Conservation (phyloP, 2,888 invertebrate genomes). For the Macrosoma leucophasiata region DNA sequence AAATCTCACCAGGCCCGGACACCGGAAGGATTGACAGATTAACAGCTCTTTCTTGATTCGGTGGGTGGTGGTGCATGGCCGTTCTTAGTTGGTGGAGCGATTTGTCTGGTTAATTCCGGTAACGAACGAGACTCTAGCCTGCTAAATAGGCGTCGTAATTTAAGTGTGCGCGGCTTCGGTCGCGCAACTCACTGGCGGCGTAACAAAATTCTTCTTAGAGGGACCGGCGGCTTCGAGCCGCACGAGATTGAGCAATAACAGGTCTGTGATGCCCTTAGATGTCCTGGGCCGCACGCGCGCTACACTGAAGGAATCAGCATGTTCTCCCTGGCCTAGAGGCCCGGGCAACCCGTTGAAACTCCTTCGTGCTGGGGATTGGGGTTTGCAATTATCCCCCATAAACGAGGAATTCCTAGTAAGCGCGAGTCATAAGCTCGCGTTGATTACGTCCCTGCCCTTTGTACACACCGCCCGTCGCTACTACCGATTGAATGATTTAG, state of each 20-base stretch:
- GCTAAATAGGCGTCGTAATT: slow-evolving; percentile 64
- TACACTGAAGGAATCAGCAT: slow-evolving; percentile 79
- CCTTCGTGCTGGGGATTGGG: slow-evolving; percentile 81
- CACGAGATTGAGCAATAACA: slow-evolving; percentile 78
- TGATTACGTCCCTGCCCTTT: slow-evolving; percentile 80
- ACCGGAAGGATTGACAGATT: slow-evolving; percentile 82
- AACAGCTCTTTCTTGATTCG: slow-evolving; percentile 82
- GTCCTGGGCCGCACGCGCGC: slow-evolving; percentile 78
- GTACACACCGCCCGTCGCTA: slow-evolving; percentile 84
- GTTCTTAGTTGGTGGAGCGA: slow-evolving; percentile 83
- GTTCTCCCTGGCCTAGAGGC: slow-evolving; percentile 76
- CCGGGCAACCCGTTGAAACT: slow-evolving; percentile 80
- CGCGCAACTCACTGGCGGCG: slow-evolving; percentile 35
- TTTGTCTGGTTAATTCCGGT: slow-evolving; percentile 85
- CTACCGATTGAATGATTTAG: slow-evolving; percentile 81
- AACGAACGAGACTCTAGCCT: slow-evolving; percentile 81
- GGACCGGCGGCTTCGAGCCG: slow-evolving; percentile 77
- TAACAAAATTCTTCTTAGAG: slow-evolving; percentile 70
- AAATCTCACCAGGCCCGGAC: slow-evolving; percentile 82
- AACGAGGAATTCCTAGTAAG: slow-evolving; percentile 73
- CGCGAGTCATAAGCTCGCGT: slow-evolving; percentile 80
- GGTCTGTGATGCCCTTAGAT: slow-evolving; percentile 81
- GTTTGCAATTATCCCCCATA: slow-evolving; percentile 40
- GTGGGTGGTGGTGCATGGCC: slow-evolving; percentile 83
- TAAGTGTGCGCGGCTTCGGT: slow-evolving; percentile 33